Percentiles rank a stretch among this genome's conserved stretches.
These are phyloP conservation scores for Phycodurus eques DNA, from an alignment of 2,113 vertebrate genomes.

Conservation along the genomic window DNA sequence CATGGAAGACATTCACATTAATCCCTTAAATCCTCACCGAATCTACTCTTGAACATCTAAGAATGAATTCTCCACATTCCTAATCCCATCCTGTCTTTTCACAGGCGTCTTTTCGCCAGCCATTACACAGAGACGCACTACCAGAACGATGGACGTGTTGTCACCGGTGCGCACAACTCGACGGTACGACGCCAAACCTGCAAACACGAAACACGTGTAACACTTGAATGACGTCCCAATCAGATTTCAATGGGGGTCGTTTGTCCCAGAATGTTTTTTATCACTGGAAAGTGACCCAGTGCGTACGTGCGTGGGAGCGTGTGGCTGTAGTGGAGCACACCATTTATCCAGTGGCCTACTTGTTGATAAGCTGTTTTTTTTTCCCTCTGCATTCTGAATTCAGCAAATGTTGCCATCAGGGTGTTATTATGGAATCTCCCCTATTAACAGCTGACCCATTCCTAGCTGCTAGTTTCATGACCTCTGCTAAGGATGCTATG, in stretches of 20 bases:
- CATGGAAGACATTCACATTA: conserved; percentile 39
- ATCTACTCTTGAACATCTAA: conserved; percentile 3
- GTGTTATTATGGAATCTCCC: conserved; percentile 46
- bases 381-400: neutral
- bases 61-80: neutral
- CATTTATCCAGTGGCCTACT: conserved; percentile 35
- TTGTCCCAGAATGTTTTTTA: neutral
- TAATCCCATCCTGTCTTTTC: conserved; percentile 24
- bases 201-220: neutral
- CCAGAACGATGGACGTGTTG: conserved; percentile 77
- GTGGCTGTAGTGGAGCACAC: conserved; percentile 11
- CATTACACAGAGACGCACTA: conserved; percentile 94
- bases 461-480: neutral
- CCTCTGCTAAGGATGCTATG: neutral
- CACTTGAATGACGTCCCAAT: neutral
- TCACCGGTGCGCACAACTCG: conserved; percentile 75
- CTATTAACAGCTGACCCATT: conserved; percentile 37
- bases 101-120: conserved; percentile 84
- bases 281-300: conserved; percentile 1
- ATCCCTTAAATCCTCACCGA: conserved; percentile 21
- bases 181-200: conserved; percentile 74
- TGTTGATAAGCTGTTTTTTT: conserved; percentile 47
- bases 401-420: conserved; percentile 51
- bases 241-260: neutral
- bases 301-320: conserved; percentile 6